These are phyloP conservation scores for Alectura lathami DNA, from an alignment of 2,113 vertebrate species.

Conservation along the genomic window DNA sequence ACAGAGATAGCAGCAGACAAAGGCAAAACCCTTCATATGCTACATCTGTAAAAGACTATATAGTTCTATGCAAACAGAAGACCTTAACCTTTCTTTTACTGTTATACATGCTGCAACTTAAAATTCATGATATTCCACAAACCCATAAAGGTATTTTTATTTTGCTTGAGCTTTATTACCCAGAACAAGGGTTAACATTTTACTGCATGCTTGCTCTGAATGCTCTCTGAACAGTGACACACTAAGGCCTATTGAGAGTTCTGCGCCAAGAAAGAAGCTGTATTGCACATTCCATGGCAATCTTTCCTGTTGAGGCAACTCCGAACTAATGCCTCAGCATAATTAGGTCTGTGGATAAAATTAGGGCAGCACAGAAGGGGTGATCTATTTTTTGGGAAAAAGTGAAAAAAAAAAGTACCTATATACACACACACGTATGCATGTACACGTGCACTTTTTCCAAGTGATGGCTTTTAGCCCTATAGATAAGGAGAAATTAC, in stretches of 20 bases:
- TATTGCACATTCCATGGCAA: neutral
- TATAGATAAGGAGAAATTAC: neutral
- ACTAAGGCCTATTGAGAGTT: neutral
- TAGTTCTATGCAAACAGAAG: neutral
- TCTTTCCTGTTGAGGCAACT: neutral
- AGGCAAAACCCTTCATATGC: neutral
- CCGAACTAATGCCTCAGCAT: neutral
- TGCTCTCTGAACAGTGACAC: neutral
- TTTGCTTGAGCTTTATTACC: neutral
- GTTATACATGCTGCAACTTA: neutral
- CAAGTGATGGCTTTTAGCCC: neutral
- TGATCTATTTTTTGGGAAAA: neutral
- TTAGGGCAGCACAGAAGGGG: neutral
- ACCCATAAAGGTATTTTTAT: neutral
- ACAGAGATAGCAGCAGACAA: fast-evolving
- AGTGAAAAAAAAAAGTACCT: neutral
- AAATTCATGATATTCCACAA: neutral
- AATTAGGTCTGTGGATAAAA: neutral
- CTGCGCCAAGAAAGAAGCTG: neutral
- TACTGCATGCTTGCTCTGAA: neutral
- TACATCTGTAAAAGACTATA: neutral
- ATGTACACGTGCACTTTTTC: neutral
- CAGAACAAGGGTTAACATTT: neutral
- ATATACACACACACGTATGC: neutral
- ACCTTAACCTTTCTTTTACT: neutral